A percentile compares a stretch with the other conserved stretches of the same genome.
Conservation (phyloP, 2,113 vertebrate genomes). For the Xiphophorus hellerii region DNA sequence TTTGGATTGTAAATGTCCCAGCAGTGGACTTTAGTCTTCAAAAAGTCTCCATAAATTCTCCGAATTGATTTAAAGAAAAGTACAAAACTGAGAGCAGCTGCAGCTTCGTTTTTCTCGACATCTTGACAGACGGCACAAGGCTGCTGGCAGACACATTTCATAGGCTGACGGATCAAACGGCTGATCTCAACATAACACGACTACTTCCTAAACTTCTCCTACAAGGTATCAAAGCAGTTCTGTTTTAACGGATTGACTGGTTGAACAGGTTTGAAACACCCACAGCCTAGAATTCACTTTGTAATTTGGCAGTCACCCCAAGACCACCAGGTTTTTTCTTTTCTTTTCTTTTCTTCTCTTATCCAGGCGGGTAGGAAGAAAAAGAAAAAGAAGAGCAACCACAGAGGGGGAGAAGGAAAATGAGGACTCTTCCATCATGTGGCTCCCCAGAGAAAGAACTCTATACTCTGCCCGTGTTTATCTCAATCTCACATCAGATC, state of each 20-base stretch:
- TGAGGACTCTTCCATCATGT: constrained; percentile 15
- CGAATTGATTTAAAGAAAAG: constrained; percentile 25
- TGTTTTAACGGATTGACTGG: constrained; percentile 23
- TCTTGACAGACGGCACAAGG: constrained; percentile 31
- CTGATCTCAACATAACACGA: constrained; percentile 21
- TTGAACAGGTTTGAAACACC: constrained; percentile 27
- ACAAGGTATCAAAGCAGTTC: constrained; percentile 20
- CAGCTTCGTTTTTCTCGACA: constrained; percentile 20
- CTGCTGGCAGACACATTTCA: constrained; percentile 30
- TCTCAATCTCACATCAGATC: constrained; percentile 76
- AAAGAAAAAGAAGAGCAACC: constrained; percentile 21
- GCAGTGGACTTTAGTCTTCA: background rate
- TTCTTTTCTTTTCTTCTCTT: constrained; percentile 35
- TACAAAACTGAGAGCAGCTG: constrained; percentile 5
- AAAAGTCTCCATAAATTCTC: background rate
- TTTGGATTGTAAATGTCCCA: constrained; percentile 23
- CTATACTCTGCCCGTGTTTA: constrained; percentile 55
- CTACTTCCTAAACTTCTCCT: constrained; percentile 24
- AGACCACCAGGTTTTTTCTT: constrained; percentile 24
- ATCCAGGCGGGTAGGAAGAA: background rate
- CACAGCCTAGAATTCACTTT: constrained; percentile 31
- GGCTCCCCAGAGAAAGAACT: constrained; percentile 42
- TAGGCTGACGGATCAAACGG: constrained; percentile 25
- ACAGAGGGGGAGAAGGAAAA: constrained; percentile 18
- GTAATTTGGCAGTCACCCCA: constrained; percentile 49